Base-by-base conservation (phyloP, 2,113 vertebrate genomes). In the Etheostoma spectabile region DNA sequence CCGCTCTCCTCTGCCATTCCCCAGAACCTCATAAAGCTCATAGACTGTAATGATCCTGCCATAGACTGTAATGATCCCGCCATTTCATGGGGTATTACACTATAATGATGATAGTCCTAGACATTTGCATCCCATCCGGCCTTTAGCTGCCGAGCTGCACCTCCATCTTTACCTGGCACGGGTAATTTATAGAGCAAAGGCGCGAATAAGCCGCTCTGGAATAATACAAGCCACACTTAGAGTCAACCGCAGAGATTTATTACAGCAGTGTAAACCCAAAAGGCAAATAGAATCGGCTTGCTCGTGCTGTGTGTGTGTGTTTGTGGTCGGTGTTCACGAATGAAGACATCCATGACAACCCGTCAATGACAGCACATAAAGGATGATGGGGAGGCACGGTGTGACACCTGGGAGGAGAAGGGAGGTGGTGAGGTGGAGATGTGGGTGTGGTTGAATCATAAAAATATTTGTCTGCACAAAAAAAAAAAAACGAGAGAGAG, bases 31-130 rank as follows among this genome's bases (percentile, higher is more conserved):
- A 95, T 98, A 97, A 97, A 97, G 96, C 88, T 83, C 86, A 93
- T 92, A 95, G 95, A 91, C 95, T 95, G 95, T 97, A 96, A 97
- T 97, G 96, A 97, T 96, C 93, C 95, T 92, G 95, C 96, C 89
- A 94, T 94, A 96, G 94, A 92, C 96, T 94, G 95, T 97, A 97
- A 98, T 97, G 97, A 97, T 97, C 95, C 96, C 91, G 93, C 97
- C 96, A 98, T 99, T 99, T 99, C 97, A 99, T 98, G 98, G 97
- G 96, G 96, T 98, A 98, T 99, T 99, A 98, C 97, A 96, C 97
- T 96, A 97, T 97, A 97, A 99, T 98, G 98, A 98, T 96, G 96
- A 97, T 97, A 96, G 97, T 94, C 94, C 96, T 95, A 94, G 90
- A 87, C 96, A 99, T 99, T 99, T 99, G 97, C 96, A 97, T 97